Percentiles rank a stretch among this genome's conserved stretches.
Evolutionary conservation across 2,888 invertebrate genomes (phyloP).

Genomic region (Drosophila borealis): DNA sequence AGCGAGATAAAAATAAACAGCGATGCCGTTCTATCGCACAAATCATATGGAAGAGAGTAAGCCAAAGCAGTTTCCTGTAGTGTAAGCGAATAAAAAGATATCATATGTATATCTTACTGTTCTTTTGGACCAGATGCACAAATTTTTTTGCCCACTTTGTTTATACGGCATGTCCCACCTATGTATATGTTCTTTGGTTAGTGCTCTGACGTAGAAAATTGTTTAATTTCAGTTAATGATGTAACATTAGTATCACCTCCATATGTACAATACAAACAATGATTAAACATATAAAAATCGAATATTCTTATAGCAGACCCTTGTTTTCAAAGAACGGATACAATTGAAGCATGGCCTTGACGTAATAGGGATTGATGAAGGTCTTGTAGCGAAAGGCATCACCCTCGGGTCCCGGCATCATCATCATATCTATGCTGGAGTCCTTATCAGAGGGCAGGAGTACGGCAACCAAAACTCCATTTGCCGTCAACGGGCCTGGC

Average conservation of each 20-base stretch:
- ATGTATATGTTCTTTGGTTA: not conserved
- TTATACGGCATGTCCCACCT: too few relatives aligned
- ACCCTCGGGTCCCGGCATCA: conserved; percentile 61
- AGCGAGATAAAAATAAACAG: too few relatives aligned
- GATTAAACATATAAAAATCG: not conserved
- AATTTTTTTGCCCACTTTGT: too few relatives aligned
- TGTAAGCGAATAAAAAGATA: too few relatives aligned
- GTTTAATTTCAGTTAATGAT: conserved; percentile 8
- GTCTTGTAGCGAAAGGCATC: conserved; percentile 61
- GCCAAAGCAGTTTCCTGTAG: too few relatives aligned
- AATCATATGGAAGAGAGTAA: too few relatives aligned
- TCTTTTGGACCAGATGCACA: too few relatives aligned
- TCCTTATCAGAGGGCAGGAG: conserved; percentile 75
- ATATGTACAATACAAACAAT: not conserved
- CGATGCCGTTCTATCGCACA: too few relatives aligned
- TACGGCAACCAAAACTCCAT: conserved; percentile 52
- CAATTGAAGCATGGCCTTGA: conserved; percentile 72
- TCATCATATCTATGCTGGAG: conserved; percentile 69
- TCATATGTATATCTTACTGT: too few relatives aligned
- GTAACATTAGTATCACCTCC: conserved; percentile 1
- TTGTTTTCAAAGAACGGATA: conserved; percentile 79
- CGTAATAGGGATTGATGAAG: conserved; percentile 69
- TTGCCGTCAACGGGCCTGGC: conserved; percentile 66
- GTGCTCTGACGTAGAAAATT: not conserved
- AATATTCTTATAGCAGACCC: conserved; percentile 54